phyloP scores from a whole-genome alignment of 2,113 vertebrate genomes.

The Regulus satrapa region DNA sequence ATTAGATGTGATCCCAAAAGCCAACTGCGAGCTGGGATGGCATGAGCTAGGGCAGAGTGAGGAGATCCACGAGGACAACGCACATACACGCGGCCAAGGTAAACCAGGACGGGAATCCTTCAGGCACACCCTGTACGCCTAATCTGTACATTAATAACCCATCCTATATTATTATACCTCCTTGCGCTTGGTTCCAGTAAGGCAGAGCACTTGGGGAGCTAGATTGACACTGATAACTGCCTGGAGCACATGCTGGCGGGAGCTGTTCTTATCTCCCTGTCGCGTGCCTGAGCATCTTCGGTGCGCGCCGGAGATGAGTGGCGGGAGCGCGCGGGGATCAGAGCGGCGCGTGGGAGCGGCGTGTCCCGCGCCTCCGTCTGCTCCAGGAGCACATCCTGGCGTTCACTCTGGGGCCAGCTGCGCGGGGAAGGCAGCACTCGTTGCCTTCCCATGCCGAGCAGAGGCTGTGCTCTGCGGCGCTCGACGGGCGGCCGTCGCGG shows the following conservation, averaged over 20 bases:
- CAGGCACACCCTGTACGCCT: accelerated
- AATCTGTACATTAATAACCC: neutral
- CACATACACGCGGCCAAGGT: neutral
- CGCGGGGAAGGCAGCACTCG: neutral
- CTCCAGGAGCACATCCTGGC: neutral
- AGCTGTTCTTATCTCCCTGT: neutral
- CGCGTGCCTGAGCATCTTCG: neutral
- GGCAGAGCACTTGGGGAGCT: neutral
- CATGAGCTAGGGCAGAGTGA: neutral
- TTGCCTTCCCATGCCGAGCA: neutral
- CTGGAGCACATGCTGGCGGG: neutral
- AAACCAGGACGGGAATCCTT: neutral
- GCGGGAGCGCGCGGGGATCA: neutral
- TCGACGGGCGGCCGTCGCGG: neutral
- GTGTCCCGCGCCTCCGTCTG: neutral
- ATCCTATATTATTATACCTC: neutral
- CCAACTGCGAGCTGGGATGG: neutral
- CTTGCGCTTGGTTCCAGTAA: neutral
- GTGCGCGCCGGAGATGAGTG: neutral
- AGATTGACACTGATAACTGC: conserved; percentile 19
- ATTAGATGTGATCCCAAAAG: conserved; percentile 21
- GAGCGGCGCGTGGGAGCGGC: neutral
- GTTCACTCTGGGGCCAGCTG: neutral
- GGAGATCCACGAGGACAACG: neutral
- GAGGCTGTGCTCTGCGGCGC: neutral